Evolutionary conservation across 2,888 invertebrate genomes (phyloP).

Genomic region (Cephus rjabovi): DNA sequence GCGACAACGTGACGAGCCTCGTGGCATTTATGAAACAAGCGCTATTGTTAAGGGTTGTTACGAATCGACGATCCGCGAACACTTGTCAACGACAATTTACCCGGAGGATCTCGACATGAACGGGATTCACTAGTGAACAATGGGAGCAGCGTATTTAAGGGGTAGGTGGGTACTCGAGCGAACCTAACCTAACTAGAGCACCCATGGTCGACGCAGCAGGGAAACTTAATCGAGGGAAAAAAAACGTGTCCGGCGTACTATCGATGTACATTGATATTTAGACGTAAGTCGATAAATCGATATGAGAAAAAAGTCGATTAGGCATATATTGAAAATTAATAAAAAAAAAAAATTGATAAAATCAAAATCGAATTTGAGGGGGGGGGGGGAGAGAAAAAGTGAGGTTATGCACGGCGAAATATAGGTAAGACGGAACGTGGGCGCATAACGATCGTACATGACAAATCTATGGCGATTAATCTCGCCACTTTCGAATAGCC

Average conservation of each 20-base stretch:
- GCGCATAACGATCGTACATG: constrained; percentile 44
- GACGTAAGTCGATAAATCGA: neutral
- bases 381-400: neutral
- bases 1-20: neutral
- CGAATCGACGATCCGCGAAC: constrained; percentile 27
- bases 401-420: neutral
- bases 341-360: no score
- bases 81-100: constrained; percentile 33
- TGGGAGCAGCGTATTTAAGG: neutral
- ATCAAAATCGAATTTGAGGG: no score
- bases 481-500: constrained; percentile 35
- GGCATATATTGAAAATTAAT: no score
- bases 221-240: neutral
- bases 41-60: constrained; percentile 24
- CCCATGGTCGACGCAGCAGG: neutral
- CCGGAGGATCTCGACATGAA: constrained; percentile 27
- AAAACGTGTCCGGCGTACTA: neutral
- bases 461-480: constrained; percentile 57
- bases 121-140: constrained; percentile 21
- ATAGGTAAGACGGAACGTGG: neutral
- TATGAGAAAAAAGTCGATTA: neutral
- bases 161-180: neutral
- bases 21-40: constrained; percentile 20
- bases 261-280: neutral
- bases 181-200: neutral